phyloP scores from a whole-genome alignment of 1,140 invertebrate genomes.

The Battus philenor region DNA sequence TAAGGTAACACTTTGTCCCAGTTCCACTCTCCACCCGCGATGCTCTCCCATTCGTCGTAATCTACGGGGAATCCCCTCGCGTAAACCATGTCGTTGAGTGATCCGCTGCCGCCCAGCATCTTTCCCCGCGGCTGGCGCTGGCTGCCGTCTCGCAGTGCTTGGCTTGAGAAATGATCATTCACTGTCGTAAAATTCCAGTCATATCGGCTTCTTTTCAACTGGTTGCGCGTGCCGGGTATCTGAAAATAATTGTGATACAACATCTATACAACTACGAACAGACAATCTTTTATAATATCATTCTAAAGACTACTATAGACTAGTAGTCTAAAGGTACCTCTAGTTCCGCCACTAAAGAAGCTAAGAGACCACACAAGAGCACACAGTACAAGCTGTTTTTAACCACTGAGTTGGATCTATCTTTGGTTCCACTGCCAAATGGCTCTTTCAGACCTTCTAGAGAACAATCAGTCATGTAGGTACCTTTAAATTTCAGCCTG shows the following conservation, averaged over 20 bases:
- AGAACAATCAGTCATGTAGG: no score
- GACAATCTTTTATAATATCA: no score
- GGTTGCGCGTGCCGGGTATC: conserved; percentile 42
- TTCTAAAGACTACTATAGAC: no score
- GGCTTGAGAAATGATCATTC: conserved; percentile 40
- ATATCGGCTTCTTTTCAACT: conserved; percentile 36
- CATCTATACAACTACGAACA: no score
- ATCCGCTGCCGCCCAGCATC: conserved; percentile 83
- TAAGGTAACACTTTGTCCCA: conserved; percentile 81
- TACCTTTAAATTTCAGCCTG: no score
- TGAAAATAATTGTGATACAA: conserved; percentile 24
- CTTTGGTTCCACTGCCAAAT: no score
- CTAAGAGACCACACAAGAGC: no score
- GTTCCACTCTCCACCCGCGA: conserved; percentile 84
- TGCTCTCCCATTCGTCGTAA: conserved; percentile 82
- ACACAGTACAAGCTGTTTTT: no score
- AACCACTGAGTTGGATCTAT: no score
- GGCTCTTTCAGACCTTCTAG: no score
- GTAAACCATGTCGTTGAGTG: conserved; percentile 90
- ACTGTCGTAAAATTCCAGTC: conserved; percentile 60
- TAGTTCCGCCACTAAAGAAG: no score
- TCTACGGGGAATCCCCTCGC: conserved; percentile 84
- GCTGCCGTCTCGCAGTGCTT: conserved; percentile 32
- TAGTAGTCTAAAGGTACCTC: no score
- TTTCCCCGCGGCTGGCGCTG: conserved; percentile 72